Evolutionary conservation across 1,140 invertebrate species (phyloP), one percentile per base, ranked within the genome.

Genomic region (Pogonognathellus flavescens): DNA sequence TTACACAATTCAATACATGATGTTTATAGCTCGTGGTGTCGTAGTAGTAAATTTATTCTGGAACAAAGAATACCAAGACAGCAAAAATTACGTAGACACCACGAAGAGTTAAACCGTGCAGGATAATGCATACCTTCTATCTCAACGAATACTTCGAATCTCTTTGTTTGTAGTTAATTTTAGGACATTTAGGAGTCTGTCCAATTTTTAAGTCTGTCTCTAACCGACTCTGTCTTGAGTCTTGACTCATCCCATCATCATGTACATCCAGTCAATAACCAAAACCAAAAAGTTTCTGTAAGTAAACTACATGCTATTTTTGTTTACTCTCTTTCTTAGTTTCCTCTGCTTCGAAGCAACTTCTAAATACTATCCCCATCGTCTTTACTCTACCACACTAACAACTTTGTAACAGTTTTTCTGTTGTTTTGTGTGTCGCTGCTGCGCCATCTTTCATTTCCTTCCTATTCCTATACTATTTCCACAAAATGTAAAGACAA

Each of bases 181-280:
- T 76, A 76, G 70, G 70, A 76, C 25, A 49, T 76, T 76, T 76
- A 76, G 70, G 70, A 76, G 70, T 76, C 70, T 50, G 31, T 76
- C 70, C 70, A 76, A 76, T 76, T 76, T 76, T 76, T 76, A 16
- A 49, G 70, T 76, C 70, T 76, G 70, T 76, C 70, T 76, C 70
- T n/a, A 49, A 22, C 25, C 18, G n/a, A n/a, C 62, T 66, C 20
- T 66, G 53, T 55, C 16, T 4, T 66, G 62, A 41, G 31, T 41
- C 31, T 41, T 41, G 31, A 41, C 31, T 41, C 31, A 41, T 66
- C 16, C 8, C 11, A 62, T 25, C 18, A 13, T 18, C 20, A 2
- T 4, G 20, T 31, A 66, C 62, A 25, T 31, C 20, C 25, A 66
- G 20, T 31, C 53, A 13, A n/a, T 60, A 60, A n/a, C n/a, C 59